Evolutionary conservation across 2,113 vertebrate genomes (phyloP), one percentile per base, ranked within the genome.

Genomic region (Ariopsis seemanni): DNA sequence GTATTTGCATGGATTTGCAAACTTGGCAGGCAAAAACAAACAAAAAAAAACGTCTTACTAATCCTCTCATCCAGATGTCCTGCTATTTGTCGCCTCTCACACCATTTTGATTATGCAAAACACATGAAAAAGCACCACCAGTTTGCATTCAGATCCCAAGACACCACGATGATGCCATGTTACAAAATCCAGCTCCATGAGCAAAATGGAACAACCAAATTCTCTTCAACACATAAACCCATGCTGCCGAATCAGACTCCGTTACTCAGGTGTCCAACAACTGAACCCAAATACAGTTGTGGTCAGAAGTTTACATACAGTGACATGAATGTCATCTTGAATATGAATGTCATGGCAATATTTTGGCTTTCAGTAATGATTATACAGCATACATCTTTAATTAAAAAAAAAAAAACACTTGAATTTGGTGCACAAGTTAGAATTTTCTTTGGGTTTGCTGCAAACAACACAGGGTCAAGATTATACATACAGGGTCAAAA

Each of bases 1-100:
- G 34, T 42, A 78, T 78, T 52, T 78, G 25, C 10, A 53, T 74
- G 71, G 78, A 57, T 80, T 58, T 80, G 78, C 78, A n/a, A n/a
- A 78, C 55, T 6, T 50, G 58, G 6, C 34, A 42, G 34, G 34
- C 34, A 22, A 60, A 15, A 27, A 17, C 5, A 5, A 52, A 5
- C 6, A 22, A 20, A 27, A 20, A 71, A 34, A 7, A 8, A 22
- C 9, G 3, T 11, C 48, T 8, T 50, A 30, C 42, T 77, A 53
- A 53, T 11, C 10, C n/a, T 55, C 7, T 79, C 15, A 79, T 27
- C 52, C 77, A 57, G 77, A 57, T 79, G n/a, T 27, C n/a, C n/a
- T 17, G 52, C 77, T n/a, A 57, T 79, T 57, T 79, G 22, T 7
- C 6, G 2, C 12, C 22, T 78, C 22, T 53, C 75, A 78, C 9